phyloP scores from a whole-genome alignment of 2,797 vertebrate species.

The Acanthiza pusilla region DNA sequence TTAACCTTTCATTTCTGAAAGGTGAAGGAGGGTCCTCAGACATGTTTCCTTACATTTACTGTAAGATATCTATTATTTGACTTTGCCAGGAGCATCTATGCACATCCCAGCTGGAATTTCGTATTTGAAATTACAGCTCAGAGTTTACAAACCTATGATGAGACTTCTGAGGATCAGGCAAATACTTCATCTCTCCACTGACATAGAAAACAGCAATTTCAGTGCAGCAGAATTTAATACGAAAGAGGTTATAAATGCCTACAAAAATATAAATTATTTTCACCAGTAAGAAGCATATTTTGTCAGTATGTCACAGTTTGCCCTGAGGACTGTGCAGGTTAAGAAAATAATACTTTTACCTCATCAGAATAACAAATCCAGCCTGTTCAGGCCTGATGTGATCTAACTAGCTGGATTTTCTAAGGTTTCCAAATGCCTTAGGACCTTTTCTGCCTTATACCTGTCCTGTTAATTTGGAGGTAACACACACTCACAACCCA shows the following conservation, averaged over 20 bases:
- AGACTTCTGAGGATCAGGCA: background rate
- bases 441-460: background rate
- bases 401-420: background rate
- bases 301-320: background rate
- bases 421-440: background rate
- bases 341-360: background rate
- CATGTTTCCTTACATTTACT: background rate
- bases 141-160: background rate
- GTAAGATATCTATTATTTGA: background rate
- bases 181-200: background rate
- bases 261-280: background rate
- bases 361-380: background rate
- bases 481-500: fast-evolving
- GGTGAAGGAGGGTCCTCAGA: background rate
- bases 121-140: background rate
- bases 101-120: background rate
- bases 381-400: background rate
- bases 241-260: background rate
- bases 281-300: background rate
- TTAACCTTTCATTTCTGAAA: background rate
- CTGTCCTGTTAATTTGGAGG: background rate
- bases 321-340: background rate
- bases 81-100: background rate
- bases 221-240: background rate
- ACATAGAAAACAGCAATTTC: background rate